Base-by-base conservation (phyloP, 1,140 invertebrate genomes). In the Periplaneta americana region DNA sequence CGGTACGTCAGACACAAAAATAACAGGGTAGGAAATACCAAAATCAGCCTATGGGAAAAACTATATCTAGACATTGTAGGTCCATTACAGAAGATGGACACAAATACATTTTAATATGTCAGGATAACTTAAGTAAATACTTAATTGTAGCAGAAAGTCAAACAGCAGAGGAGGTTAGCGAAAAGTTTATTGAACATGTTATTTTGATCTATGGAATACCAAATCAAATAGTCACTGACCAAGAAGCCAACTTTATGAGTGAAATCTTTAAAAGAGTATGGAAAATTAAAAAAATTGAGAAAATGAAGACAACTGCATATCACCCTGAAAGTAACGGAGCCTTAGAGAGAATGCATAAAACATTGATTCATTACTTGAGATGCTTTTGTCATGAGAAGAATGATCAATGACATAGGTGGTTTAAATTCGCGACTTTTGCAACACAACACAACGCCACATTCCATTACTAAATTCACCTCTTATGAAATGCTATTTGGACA, bases 101-200 rank as follows among this genome's bases (percentile, higher is more conserved):
- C 78, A 85, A 85, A 82, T 87, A 83, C 81, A 84, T 87, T 36
- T 39, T 87, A 5, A 86, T 85, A 2, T 77, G 85, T 36, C 85
- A 87, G 80, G 85, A 86, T 80, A 78, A 84, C 22, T 66, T 88
- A 28, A 84, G 85, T 0, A 87, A 87, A 83, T 87, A 83, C 75
- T 81, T 79, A 1, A 34, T 81, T 15, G 84, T 84, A 0, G 34
- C 80, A 2, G 83, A 77, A 0, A 84, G 86, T 83, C 82, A 85
- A 34, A 82, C 84, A n/a, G 75, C 80, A 75, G 85, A 84, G n/a
- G n/a, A n/a, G 17, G 80, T 87, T n/a, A 84, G 85, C 8, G 78
- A 82, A 32, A 77, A 74, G 33, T 84, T 87, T n/a, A 76, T 86
- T 1, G 83, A 83, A 75, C 6, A 86, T 35, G 83, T 86, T 74